Evolutionary conservation across 2,888 invertebrate species (phyloP).

Genomic region (Loripinus fragilis): DNA sequence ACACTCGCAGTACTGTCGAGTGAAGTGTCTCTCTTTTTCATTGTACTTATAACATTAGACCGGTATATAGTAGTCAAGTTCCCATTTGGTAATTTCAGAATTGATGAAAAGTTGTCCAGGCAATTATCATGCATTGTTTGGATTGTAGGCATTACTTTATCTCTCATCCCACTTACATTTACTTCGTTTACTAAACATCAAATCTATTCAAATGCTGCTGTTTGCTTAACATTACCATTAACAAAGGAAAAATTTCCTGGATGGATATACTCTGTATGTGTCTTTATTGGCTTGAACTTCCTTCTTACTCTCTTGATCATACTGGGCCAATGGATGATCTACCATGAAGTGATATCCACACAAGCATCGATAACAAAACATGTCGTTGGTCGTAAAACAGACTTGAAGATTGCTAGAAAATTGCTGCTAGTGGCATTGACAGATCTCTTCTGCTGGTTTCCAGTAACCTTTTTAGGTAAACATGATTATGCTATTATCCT

Average conservation of each 20-base stretch:
- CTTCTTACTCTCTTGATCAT: neutral
- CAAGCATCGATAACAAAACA: neutral
- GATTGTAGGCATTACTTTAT: neutral
- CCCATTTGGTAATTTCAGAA: constrained; percentile 68
- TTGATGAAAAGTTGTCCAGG: neutral
- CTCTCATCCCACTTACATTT: neutral
- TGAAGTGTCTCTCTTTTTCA: constrained; percentile 86
- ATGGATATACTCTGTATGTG: neutral
- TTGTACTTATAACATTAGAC: constrained; percentile 87
- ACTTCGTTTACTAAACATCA: neutral
- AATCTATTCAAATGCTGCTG: neutral
- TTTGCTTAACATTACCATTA: too few species aligned
- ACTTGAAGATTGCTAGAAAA: too few species aligned
- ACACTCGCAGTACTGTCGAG: constrained; percentile 83
- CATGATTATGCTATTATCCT: neutral
- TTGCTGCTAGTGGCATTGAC: too few species aligned
- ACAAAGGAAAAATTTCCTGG: neutral
- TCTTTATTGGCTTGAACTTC: neutral
- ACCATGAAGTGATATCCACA: neutral
- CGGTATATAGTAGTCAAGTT: too few species aligned
- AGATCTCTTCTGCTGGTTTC: too few species aligned
- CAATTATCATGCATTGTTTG: neutral
- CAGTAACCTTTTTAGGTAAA: neutral
- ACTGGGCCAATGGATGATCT: neutral
- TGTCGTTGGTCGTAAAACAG: neutral